Evolutionary conservation across 1,140 invertebrate species (phyloP).

Genomic region (Caenorhabditis tropicalis): DNA sequence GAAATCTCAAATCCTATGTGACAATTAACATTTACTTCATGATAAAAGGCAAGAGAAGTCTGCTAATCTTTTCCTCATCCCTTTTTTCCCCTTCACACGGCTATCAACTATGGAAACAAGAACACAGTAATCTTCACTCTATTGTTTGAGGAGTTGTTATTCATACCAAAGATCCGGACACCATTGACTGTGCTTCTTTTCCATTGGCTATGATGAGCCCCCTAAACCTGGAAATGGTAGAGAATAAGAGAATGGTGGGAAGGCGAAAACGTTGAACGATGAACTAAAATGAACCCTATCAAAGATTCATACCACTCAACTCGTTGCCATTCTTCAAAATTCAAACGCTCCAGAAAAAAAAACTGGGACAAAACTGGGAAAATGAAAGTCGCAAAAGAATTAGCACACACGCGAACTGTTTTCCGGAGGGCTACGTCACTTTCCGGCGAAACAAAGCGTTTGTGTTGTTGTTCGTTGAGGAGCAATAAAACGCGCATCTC

Average conservation of each 20-base stretch:
- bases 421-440: constrained; percentile 8
- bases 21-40: too few relatives aligned
- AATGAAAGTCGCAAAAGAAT: background rate
- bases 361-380: background rate
- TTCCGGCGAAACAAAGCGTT: background rate
- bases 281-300: background rate
- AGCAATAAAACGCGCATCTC: constrained; percentile 21
- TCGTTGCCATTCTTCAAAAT: background rate
- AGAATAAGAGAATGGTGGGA: background rate
- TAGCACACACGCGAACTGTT: constrained; percentile 5
- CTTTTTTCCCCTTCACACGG: background rate
- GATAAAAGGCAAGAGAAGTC: too few relatives aligned
- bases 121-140: background rate
- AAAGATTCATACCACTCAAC: background rate
- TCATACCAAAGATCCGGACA: constrained; percentile 38
- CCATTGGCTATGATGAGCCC: background rate
- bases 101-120: background rate
- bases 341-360: background rate
- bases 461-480: background rate
- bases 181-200: constrained; percentile 28
- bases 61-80: background rate
- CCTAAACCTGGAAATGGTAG: constrained; percentile 1
- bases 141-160: background rate
- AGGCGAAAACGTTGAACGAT: background rate
- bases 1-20: too few relatives aligned